Evolutionary conservation across 64 coral and sea anemone genomes (phyloP), one percentile per base, ranked within the genome.

Genomic region (Platygyra sinensis): DNA sequence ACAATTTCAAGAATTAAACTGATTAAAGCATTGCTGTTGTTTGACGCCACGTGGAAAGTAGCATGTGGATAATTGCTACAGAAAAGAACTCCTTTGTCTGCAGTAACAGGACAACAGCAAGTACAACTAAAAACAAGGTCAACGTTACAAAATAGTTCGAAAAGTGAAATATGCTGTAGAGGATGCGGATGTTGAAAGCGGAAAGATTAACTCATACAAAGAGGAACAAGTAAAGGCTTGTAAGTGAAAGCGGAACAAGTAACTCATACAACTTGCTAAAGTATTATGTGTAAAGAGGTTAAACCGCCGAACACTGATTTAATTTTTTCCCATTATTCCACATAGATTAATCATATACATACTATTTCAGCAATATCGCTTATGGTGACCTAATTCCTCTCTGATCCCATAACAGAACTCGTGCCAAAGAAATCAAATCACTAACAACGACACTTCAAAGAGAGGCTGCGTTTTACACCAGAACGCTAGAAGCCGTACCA

Each of bases 1-100:
- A 15, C 12, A 15, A 57, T 13, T 57, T 57, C 54, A 15, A 57
- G 25, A 67, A 69, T n/a, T 22, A 22, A 69, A 11, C 22, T 25
- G 65, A n/a, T n/a, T 13, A 0, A 51, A 85, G 24, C 42, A 85
- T 46, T 81, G 31, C 51, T 72, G 63, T 71, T 39, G 36, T 18
- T 61, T 61, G 14, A 27, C 4, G 32, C 81, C 81, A 85, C 81
- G 81, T 85, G 81, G 81, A 72, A 72, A 28, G n/a, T 49, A 85
- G 71, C 80, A 85, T 72, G 63, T 72, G 81, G 32, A 72, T 72
- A 85, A 31, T 24, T 46, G 33, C 38, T 31, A 42, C 2, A n/a
- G 39, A 72, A n/a, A 42, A 79, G 24, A 83, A 65, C 22, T 51
- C 24, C 28, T 85, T 85, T 71, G 62, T 71, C n/a, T 51, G 10